Evolutionary conservation across 2,797 vertebrate species (phyloP).

Genomic region (Vireo griseus): DNA sequence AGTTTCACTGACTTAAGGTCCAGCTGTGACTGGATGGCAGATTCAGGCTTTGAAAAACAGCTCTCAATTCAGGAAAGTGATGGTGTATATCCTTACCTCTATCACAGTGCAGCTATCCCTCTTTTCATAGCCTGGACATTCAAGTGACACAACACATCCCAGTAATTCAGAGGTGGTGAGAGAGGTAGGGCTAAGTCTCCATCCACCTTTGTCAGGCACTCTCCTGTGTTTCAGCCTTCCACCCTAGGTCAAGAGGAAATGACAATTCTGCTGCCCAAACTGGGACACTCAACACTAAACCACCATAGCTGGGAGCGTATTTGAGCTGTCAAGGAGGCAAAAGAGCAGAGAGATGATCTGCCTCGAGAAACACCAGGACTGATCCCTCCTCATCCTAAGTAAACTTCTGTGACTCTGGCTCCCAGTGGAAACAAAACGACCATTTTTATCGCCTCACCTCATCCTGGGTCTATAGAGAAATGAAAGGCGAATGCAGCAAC

Average conservation of each 20-base stretch:
- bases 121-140: not conserved
- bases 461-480: constrained; percentile 1
- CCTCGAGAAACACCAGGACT: not conserved
- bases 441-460: constrained; percentile 63
- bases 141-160: accelerated
- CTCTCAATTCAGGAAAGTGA: not conserved
- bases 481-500: constrained; percentile 17
- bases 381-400: not conserved
- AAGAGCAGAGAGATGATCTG: not conserved
- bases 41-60: not conserved
- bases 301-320: not conserved
- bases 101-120: not conserved
- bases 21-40: not conserved
- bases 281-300: not conserved
- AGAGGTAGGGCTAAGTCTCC: not conserved
- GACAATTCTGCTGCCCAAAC: not conserved
- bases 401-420: not conserved
- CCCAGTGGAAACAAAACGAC: constrained; percentile 47
- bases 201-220: accelerated
- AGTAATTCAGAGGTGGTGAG: not conserved
- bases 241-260: not conserved
- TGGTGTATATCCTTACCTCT: not conserved
- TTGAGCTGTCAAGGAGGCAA: not conserved
- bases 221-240: not conserved
- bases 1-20: not conserved